Evolutionary conservation across 2,797 vertebrate species (phyloP), one percentile per base, ranked within the genome.

Genomic region (Antennarius maculatus): DNA sequence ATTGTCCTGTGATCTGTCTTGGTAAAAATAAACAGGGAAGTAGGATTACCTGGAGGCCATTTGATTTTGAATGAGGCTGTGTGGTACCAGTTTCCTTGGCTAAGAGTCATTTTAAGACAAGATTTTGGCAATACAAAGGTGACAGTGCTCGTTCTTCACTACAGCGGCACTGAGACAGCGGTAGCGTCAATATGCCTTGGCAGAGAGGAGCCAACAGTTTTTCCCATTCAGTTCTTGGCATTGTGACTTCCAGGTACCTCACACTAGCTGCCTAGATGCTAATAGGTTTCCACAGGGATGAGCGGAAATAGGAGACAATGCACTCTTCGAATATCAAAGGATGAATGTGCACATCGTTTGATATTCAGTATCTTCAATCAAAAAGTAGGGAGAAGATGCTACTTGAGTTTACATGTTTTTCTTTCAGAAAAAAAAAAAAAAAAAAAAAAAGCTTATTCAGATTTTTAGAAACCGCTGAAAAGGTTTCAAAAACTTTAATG

Each of bases 401-500:
- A 95, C 93, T 80, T 81, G 86, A 77, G 82, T 82, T 69, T 83
- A 71, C 79, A 76, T 71, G 76, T 79, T 43, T 34, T 34, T 34
- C 4, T 34, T 34, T 23, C 23, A 1, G n/a, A n/a, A 23, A 23
- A 23, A 23, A 34, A 5, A 34, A 34, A 8, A 34, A 4, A 34
- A 34, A 4, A 87, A 89, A 82, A 83, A 92, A 97, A 92, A 97
- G 97, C 96, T 97, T 97, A 97, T 97, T 94, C 92, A 86, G 89
- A 95, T 94, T 92, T 61, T 65, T 74, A 2, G 85, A 93, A 63
- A 86, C 80, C 86, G 59, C 43, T 61, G 41, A 70, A 68, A 76
- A 72, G 80, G 89, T 88, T 90, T 83, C 86, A 84, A 80, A 86
- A 83, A 87, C 74, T 74, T 82, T 91, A 93, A 94, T 93, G 93